phyloP scores from a whole-genome alignment of 2,797 vertebrate genomes.

The Benthosema pterotum region DNA sequence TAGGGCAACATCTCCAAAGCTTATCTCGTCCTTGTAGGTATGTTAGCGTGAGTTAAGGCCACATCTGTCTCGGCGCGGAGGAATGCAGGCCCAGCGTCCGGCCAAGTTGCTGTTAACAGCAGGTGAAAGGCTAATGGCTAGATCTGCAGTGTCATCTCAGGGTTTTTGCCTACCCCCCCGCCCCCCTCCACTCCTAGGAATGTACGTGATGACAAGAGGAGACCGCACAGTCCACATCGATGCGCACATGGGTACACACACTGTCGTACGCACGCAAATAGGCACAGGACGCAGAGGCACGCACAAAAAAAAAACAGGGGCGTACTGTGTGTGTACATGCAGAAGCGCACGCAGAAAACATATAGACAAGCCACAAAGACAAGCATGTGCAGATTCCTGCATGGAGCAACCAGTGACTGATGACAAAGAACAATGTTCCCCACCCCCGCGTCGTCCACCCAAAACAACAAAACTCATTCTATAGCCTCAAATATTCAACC shows the following conservation, averaged over 20 bases:
- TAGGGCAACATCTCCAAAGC: constrained; percentile 34
- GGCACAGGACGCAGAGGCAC: constrained; percentile 1
- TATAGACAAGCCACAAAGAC: constrained; percentile 41
- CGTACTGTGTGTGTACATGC: constrained; percentile 4
- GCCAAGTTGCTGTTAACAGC: constrained; percentile 94
- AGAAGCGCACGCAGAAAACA: constrained; percentile 39
- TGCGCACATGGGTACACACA: background rate
- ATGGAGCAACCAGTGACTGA: constrained; percentile 12
- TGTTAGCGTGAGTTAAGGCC: constrained; percentile 73
- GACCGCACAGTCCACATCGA: constrained; percentile 51
- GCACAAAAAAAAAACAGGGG: constrained; percentile 31
- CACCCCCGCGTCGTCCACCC: constrained; percentile 30
- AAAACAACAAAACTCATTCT: constrained; percentile 50
- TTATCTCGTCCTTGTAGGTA: constrained; percentile 55
- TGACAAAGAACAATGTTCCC: constrained; percentile 53
- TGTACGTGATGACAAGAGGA: constrained; percentile 95
- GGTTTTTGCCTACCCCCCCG: constrained; percentile 87
- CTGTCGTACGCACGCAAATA: constrained; percentile 14
- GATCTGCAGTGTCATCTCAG: constrained; percentile 90
- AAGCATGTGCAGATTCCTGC: constrained; percentile 28
- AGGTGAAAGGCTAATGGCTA: constrained; percentile 93
- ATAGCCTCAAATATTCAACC: constrained; percentile 52
- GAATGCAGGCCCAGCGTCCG: constrained; percentile 86
- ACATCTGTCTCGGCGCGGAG: constrained; percentile 79
- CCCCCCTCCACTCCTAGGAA: constrained; percentile 94